Base-by-base conservation (phyloP, 2,888 invertebrate species). In the Germaria angustata region DNA sequence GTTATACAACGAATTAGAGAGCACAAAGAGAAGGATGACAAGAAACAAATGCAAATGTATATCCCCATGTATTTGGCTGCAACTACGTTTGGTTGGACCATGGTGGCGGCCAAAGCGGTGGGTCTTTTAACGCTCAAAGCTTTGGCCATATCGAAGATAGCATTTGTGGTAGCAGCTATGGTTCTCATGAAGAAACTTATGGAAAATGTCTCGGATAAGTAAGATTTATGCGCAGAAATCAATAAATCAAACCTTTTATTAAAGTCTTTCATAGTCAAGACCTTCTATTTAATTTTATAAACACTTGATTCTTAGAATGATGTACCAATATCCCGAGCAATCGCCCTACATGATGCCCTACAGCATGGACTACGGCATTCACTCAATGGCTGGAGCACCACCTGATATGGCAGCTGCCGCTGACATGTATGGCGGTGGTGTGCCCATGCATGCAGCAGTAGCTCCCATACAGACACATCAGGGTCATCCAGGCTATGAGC, bases 41-140 rank as follows among this genome's bases (percentile, higher is more conserved):
- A 93, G 84, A 94, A 94, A 86, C 92, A 93, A 85, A 92, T 93
- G 83, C 93, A 93, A 88, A 92, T 94, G 86, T 91, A 94, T 72
- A 91, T 95, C 9, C 95, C 95, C 6, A 92, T 95, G 87, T 90
- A 95, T 55, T 91, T 95, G 86, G 95, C 95, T 32, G 94, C 95
- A 90, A 95, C 95, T 86, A 93, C 94, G 0, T 93, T 94, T 0
- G 94, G 94, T 9, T 92, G 94, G 85, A 92, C 93, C 55, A 92
- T 94, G 84, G 92, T 95, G 59, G 93, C 93, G 0, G 91, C 95
- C 79, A 92, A 93, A 41, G 92, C 93, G 1, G 93, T 95, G 32
- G 93, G 94, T 0, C 88, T 93, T 8, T 90, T 95, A 2, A 94
- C 95, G 0, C 86, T 95, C 8, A 95, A 95, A 88, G 94, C 95